Base-by-base conservation (phyloP, 1,140 invertebrate genomes). In the Drosophila ogumai region DNA sequence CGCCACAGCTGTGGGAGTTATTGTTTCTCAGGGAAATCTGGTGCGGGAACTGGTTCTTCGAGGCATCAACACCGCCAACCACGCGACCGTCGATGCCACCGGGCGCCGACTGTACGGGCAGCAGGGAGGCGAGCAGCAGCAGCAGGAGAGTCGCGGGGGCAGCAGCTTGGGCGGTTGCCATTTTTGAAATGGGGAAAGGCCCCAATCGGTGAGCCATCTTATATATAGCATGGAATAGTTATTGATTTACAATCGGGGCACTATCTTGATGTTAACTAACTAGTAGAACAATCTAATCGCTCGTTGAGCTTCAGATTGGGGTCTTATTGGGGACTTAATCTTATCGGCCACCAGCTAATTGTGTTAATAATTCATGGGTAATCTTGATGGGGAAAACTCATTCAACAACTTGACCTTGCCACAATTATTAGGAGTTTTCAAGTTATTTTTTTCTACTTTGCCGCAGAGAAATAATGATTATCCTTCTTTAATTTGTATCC, bases 1-100 rank as follows among this genome's bases (percentile, higher is more conserved):
- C 94, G 3, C 95, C 94, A 49, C 95, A 95, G 46, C 91, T 92
- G 38, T 94, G 93, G 0, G 84, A 90, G 6, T 68, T 59, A 0
- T 36, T 41, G 61, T 86, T 92, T 34, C 92, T 78, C 38, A 94
- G 44, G 12, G 93, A 94, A 0, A 94, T 91, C 81, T 94, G 94
- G 55, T 94, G 93, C 3, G 94, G 94, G 49, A 93, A 94, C 41
- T 90, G 80, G 0, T 91, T 92, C 10, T 61, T 50, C 0, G 3
- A 3, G 0, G 94, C 93, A 38, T 93, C 81, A 1, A 50, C n/a
- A 6, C 94, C 94, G 9, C 94, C 94, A 6, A 94, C 93, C 15
- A 94, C 93, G 32, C 92, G 71, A 0, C 76, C 86, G 10, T 54
- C 8, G 3, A 63, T 41, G 12, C 9, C 8, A 22, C 36, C 60